These are phyloP conservation scores for Cynocephalus volans DNA, from an alignment of 2,113 vertebrate genomes.

Conservation along the genomic window DNA sequence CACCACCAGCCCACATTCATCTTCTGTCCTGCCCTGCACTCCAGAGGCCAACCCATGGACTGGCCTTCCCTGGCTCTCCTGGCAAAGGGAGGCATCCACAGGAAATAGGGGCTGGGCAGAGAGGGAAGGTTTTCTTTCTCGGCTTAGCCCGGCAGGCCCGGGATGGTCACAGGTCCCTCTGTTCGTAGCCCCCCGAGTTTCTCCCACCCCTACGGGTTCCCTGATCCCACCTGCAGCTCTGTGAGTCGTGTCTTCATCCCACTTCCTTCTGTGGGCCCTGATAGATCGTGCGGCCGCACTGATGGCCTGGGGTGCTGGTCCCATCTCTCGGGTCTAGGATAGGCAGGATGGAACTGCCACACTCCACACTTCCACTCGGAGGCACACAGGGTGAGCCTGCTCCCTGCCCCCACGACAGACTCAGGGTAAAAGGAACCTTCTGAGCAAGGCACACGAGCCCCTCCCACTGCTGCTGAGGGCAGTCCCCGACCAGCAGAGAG, in stretches of 20 bases:
- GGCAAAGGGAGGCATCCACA: neutral
- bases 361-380: neutral
- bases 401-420: neutral
- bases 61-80: neutral
- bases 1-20: neutral
- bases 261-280: neutral
- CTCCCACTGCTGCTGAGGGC: no score
- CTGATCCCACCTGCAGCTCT: neutral
- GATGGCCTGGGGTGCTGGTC: rapidly evolving
- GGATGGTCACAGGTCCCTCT: neutral
- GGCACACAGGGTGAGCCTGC: neutral
- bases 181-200: no score
- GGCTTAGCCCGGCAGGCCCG: neutral
- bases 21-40: neutral
- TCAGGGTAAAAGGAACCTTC: neutral
- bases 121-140: neutral
- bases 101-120: neutral
- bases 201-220: no score
- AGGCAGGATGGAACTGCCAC: neutral
- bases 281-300: neutral
- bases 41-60: rapidly evolving
- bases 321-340: no score
- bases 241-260: neutral
- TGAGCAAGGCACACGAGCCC: neutral
- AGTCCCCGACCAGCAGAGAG: rapidly evolving